A percentile compares a stretch with the other conserved stretches of the same genome.
phyloP scores from a whole-genome alignment of 2,888 invertebrate species.

The Cheilosia vernalis region DNA sequence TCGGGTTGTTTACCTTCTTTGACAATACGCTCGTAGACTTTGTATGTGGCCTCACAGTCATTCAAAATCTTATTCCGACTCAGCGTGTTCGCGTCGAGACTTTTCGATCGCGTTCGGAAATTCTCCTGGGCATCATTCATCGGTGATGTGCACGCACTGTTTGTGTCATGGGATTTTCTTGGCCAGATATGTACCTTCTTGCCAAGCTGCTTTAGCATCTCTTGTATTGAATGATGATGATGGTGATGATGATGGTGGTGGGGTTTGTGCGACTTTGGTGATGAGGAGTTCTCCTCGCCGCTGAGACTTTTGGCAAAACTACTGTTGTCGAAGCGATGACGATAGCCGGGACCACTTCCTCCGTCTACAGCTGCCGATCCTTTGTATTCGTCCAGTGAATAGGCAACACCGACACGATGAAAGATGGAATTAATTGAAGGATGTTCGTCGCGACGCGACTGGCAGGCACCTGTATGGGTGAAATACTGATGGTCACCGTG shows the following conservation, averaged over 20 bases:
- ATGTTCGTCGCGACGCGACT: slow-evolving; percentile 78
- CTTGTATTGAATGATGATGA: slow-evolving; percentile 90
- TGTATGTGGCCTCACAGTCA: slow-evolving; percentile 92
- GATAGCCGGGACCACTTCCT: slow-evolving; percentile 71
- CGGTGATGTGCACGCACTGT: slow-evolving; percentile 84
- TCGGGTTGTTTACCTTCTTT: slow-evolving; percentile 86
- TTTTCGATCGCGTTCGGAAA: slow-evolving; percentile 91
- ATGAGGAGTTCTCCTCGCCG: slow-evolving; percentile 76
- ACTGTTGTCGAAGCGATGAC: slow-evolving; percentile 81
- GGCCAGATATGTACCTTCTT: slow-evolving; percentile 90
- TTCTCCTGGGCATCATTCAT: slow-evolving; percentile 85
- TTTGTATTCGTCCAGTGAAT: slow-evolving; percentile 81
- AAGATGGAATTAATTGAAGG: slow-evolving; percentile 83
- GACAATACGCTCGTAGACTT: slow-evolving; percentile 91
- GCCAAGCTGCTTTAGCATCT: slow-evolving; percentile 89
- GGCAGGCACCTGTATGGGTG: slow-evolving; percentile 81
- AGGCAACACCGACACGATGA: slow-evolving; percentile 81
- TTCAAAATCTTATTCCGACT: slow-evolving; percentile 85
- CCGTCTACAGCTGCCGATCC: slow-evolving; percentile 56
- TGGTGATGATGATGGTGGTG: slow-evolving; percentile 84
- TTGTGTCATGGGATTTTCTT: slow-evolving; percentile 85
- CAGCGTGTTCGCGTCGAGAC: slow-evolving; percentile 87
- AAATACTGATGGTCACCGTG: slow-evolving; percentile 83
- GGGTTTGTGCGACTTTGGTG: slow-evolving; percentile 78
- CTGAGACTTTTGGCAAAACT: slow-evolving; percentile 82